Evolutionary conservation across 2,113 vertebrate genomes (phyloP).

Genomic region (Ginglymostoma cirratum): DNA sequence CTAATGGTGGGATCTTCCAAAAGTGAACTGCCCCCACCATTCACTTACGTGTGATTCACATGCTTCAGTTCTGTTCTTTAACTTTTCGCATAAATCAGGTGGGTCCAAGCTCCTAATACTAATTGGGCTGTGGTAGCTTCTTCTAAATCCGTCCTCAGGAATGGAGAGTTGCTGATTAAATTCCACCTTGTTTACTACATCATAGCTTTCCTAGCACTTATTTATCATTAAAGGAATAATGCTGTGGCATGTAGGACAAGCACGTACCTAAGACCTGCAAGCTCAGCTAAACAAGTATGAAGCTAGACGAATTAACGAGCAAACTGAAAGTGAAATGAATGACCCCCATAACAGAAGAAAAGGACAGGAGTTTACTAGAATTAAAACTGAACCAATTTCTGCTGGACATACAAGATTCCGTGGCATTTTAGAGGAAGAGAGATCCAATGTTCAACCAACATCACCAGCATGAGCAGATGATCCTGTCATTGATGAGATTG

Average conservation of each 20-base stretch:
- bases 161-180: too few species aligned
- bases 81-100: background rate
- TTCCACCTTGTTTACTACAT: background rate
- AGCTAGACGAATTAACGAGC: background rate
- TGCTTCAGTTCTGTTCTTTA: background rate
- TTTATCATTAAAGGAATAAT: background rate
- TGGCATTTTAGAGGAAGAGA: background rate
- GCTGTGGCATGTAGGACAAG: background rate
- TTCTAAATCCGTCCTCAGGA: too few species aligned
- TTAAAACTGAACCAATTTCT: background rate
- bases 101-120: too few species aligned
- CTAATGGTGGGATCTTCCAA: background rate
- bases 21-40: background rate
- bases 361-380: background rate
- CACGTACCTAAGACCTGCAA: background rate
- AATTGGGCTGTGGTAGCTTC: too few species aligned
- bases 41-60: background rate
- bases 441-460: background rate
- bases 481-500: background rate
- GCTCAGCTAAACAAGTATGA: background rate
- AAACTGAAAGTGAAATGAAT: background rate
- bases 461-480: background rate
- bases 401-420: background rate
- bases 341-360: background rate
- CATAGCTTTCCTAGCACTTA: background rate